Evolutionary conservation across 1,140 invertebrate genomes (phyloP), one percentile per base, ranked within the genome.

Genomic region (Himalopsyche phryganea): DNA sequence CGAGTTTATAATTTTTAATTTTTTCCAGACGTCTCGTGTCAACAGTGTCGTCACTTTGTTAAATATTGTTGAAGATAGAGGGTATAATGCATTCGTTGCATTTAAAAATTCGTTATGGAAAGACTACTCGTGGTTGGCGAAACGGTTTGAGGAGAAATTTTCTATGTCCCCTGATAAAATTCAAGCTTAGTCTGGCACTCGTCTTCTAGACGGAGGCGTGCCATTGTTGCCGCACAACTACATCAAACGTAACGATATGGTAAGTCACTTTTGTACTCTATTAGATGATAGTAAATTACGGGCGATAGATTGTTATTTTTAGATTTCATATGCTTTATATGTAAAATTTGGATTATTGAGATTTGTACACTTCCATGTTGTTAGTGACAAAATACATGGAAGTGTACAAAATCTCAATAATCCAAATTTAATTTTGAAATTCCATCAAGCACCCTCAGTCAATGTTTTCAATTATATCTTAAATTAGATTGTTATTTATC

Each of bases 81-180:
- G 53, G 1, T 50, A 44, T 19, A 40, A 62, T 5, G 63, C 71
- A 0, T 77, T 71, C 65, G 68, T 76, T 17, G 68, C 64, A 11
- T 81, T 81, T 66, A 71, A 79, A 9, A 72, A 76, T 59, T 69
- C 69, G 36, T 64, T 81, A 13, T 66, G 70, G 17, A 76, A 75
- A 20, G 69, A 78, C 54, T 80, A 81, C 66, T 60, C 69, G 23
- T 82, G 80, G 80, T 50, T 82, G 28, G 75, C 72, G 67, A 65
- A 74, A 51, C 66, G 66, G 4, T 60, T 71, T 4, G 71, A 71
- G 13, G 71, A 73, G 14, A 40, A 38, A 38, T 71, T 65, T 17
- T 19, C 33, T n/a, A 41, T 71, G 42, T 66, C 68, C 32, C 51
- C 58, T 23, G 61, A 58, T 15, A 67, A 69, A 51, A 53, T 72